Evolutionary conservation across 2,797 vertebrate genomes (phyloP), one percentile per base, ranked within the genome.

Genomic region (Austrolebias charrua): DNA sequence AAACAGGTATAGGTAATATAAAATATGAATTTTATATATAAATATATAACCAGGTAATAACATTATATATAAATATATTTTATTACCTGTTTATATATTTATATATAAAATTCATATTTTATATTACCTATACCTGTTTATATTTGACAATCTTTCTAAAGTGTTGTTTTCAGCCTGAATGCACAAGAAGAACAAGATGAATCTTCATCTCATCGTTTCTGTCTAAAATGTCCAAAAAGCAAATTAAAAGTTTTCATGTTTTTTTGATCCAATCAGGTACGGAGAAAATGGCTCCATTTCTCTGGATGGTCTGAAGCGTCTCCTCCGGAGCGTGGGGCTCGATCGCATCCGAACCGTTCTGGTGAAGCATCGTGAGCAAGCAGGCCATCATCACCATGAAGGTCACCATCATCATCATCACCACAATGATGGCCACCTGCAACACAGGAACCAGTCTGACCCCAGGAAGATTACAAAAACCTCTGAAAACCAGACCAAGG

Each of bases 271-370:
- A 4, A 3, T 81, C 83, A 96, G 95, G 40, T 99, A 98, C 0
- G 96, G 97, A 20, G 94, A 98, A 61, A 99, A 98, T 13, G 95
- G 96, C 54, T 94, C 91, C 73, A 92, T 99, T 69, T 95, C 95
- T 0, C 57, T 98, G 69, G 90, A 91, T 29, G 96, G 96, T 1
- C 90, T 99, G 9, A 93, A 86, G 80, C 94, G 93, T 16, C 89
- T 99, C 29, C 76, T 99, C 2, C 88, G 91, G 55, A 96, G 87
- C 12, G 92, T 98, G 56, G 95, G 95, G 0, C 80, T 97, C 64
- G 94, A 93, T 82, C 94, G 90, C 55, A 80, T 94, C 70, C 91
- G 92, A 71, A 93, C 50, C 35, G 83, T 95, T 19, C 91, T 51
- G 52, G 88, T 93, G 53, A 86, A 88, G 16, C 92, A 91, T 61